These are phyloP conservation scores for Halichoerus grypus DNA, from an alignment of 2,113 vertebrate species.

Conservation along the genomic window DNA sequence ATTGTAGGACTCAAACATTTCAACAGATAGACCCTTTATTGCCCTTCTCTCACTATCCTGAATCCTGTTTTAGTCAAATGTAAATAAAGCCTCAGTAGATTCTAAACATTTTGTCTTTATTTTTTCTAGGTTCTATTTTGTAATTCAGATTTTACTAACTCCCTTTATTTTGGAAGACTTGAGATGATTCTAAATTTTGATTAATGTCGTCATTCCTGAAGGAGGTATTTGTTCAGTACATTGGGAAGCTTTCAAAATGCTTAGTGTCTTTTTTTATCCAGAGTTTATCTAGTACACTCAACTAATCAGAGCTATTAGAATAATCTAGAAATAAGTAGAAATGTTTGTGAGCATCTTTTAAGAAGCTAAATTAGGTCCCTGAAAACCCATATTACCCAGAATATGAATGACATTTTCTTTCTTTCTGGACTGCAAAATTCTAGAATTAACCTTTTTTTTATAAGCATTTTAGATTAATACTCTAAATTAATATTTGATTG, in stretches of 20 bases:
- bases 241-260: background rate
- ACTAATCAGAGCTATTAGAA: background rate
- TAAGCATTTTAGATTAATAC: conserved; percentile 49
- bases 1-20: background rate
- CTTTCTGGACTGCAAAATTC: background rate
- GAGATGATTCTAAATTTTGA: background rate
- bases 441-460: conserved; percentile 32
- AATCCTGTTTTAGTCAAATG: background rate
- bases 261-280: background rate
- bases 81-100: background rate
- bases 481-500: conserved; percentile 64
- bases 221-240: background rate
- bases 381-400: background rate
- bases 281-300: background rate
- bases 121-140: background rate
- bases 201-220: background rate
- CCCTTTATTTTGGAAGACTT: background rate
- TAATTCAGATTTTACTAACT: background rate
- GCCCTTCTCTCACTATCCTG: background rate
- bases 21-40: background rate
- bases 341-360: background rate
- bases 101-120: background rate
- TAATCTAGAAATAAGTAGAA: background rate
- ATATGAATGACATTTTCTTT: background rate
- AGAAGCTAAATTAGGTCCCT: background rate